These are phyloP conservation scores for Malthinus seriepunctatus DNA, from an alignment of 2,888 invertebrate species.

Conservation along the genomic window DNA sequence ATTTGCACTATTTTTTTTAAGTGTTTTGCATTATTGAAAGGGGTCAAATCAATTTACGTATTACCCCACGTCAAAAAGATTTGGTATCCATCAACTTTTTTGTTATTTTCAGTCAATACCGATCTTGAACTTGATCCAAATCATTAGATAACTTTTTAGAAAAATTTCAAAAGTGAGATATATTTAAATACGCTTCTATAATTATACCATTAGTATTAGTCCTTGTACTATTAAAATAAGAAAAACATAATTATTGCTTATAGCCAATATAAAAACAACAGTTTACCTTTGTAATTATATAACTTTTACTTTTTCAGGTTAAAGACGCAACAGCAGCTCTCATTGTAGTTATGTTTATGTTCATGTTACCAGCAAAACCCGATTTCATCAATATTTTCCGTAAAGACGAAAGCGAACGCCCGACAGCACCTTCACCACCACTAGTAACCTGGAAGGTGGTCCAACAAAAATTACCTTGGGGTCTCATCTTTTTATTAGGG, in stretches of 20 bases:
- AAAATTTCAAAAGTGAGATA: too few relatives aligned
- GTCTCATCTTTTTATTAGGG: slow-evolving; percentile 82
- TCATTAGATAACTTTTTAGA: too few relatives aligned
- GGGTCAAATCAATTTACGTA: too few relatives aligned
- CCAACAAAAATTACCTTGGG: slow-evolving; percentile 89
- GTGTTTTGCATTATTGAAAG: too few relatives aligned
- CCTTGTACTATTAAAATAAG: too few relatives aligned
- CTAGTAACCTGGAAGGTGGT: slow-evolving; percentile 84
- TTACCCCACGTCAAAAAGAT: background rate
- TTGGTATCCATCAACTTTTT: too few relatives aligned
- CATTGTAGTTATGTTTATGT: slow-evolving; percentile 80
- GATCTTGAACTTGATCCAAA: slow-evolving; percentile 10
- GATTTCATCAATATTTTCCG: slow-evolving; percentile 74
- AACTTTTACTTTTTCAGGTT: slow-evolving; percentile 57
- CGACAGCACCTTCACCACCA: slow-evolving; percentile 67
- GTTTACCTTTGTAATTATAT: too few relatives aligned
- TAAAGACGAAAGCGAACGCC: slow-evolving; percentile 60
- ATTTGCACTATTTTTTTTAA: too few relatives aligned
- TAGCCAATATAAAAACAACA: too few relatives aligned
- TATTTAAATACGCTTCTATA: too few relatives aligned
- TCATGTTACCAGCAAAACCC: slow-evolving; percentile 79
- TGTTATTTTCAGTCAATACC: background rate
- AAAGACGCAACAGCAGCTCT: slow-evolving; percentile 84
- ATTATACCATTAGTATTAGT: too few relatives aligned
- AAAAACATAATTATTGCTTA: too few relatives aligned